Evolutionary conservation across 2,113 vertebrate species (phyloP).

Genomic region (Toxotes jaculatrix): DNA sequence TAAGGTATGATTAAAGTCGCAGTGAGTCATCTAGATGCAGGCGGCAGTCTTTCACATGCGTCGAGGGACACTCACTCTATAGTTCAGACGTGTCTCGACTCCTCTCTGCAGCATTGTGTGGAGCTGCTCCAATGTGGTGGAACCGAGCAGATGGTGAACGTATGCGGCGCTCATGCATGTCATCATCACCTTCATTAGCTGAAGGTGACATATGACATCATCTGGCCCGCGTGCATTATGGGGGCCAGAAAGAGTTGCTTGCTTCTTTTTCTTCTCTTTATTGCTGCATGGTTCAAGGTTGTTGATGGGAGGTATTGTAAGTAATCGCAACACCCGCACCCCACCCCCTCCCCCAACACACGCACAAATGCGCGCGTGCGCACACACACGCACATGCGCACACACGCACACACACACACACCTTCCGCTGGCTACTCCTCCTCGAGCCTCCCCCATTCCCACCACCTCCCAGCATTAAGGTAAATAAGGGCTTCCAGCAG

Average conservation of each 20-base stretch:
- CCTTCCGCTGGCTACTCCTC: constrained; percentile 30
- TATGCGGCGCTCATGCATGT: constrained; percentile 76
- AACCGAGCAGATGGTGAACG: constrained; percentile 82
- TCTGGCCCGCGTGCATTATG: constrained; percentile 63
- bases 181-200: constrained; percentile 84
- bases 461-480: constrained; percentile 74
- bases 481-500: constrained; percentile 82
- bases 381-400: constrained; percentile 5
- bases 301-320: constrained; percentile 70
- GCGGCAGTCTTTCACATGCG: constrained; percentile 54
- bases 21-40: constrained; percentile 65
- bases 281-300: constrained; percentile 72
- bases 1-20: constrained; percentile 63
- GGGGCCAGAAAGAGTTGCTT: constrained; percentile 68
- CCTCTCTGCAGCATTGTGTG: constrained; percentile 62
- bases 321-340: constrained; percentile 52
- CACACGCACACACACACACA: constrained; percentile 12
- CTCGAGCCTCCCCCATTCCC: constrained; percentile 53
- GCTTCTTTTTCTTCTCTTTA: constrained; percentile 59
- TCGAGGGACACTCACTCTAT: constrained; percentile 46
- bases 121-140: constrained; percentile 62
- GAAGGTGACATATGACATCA: constrained; percentile 85
- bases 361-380: neutral
- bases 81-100: constrained; percentile 58
- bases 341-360: neutral